These are phyloP conservation scores for Octodonta nipae DNA, from an alignment of 2,888 invertebrate genomes.

Conservation along the genomic window DNA sequence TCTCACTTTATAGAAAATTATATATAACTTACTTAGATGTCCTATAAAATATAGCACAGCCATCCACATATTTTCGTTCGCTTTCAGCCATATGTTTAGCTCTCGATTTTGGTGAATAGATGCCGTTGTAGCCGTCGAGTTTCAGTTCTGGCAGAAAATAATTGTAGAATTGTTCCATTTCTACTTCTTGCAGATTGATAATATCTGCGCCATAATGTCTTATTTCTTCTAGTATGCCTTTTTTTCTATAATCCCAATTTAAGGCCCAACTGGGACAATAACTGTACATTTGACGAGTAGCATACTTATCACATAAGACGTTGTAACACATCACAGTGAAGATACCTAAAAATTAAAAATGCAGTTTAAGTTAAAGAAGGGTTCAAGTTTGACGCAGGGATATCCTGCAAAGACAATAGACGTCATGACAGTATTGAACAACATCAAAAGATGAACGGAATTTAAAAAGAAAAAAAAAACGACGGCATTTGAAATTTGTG, in stretches of 20 bases:
- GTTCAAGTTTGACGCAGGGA: too few relatives aligned
- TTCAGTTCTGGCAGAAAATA: conserved; percentile 92
- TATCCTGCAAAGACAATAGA: too few relatives aligned
- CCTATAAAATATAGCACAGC: conserved; percentile 96
- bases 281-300: conserved; percentile 95
- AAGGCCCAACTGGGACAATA: conserved; percentile 99
- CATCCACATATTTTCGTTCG: conserved; percentile 95
- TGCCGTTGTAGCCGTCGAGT: conserved; percentile 82
- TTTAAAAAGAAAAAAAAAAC: too few relatives aligned
- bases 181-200: conserved; percentile 92
- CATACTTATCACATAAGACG: conserved; percentile 97
- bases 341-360: conserved; percentile 50
- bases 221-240: conserved; percentile 89
- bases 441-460: too few relatives aligned
- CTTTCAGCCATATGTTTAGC: conserved; percentile 96
- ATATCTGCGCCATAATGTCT: conserved; percentile 93
- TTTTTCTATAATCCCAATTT: conserved; percentile 96
- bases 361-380: too few relatives aligned
- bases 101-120: conserved; percentile 94
- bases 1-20: too few relatives aligned
- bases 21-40: conserved; percentile 64
- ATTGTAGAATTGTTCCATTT: conserved; percentile 96
- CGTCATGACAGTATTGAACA: too few relatives aligned
- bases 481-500: too few relatives aligned
- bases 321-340: conserved; percentile 99